Evolutionary conservation across 1,140 invertebrate species (phyloP), one percentile per base, ranked within the genome.

Genomic region (Episyrphus balteatus): DNA sequence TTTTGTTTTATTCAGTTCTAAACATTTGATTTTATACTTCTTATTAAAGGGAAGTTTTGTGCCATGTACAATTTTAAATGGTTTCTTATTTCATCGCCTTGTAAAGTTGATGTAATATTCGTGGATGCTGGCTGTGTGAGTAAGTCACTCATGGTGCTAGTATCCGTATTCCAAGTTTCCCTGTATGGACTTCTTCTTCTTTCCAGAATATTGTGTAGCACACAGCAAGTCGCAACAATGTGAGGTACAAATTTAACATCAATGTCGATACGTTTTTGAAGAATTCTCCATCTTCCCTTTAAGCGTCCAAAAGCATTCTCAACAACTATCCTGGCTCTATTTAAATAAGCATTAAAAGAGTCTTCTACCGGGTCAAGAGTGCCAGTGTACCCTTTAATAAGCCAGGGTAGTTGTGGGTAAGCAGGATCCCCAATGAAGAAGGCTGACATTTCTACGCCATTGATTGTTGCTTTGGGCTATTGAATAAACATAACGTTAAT

Each of bases 231-330:
- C 18, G 47, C 40, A 40, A 55, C 47, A 38, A 58, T 17, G 40
- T 49, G 19, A 42, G 52, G 52, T 19, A 49, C 49, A 53, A 49
- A 57, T 32, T 43, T 43, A 40, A 45, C 46, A 37, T 53, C 15
- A 37, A 56, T 36, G 48, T 57, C 55, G 2, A 51, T 9, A 44
- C 39, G 38, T 46, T 56, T 57, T 31, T 43, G 19, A 21, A 58
- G 36, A 10, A 41, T 37, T 30, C 57, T 49, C 53, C 53, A 55
- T 37, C 55, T 32, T 7, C 42, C 42, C 41, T 57, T 59, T 12
- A 66, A 40, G 40, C 62, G 54, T 21, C 58, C 67, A 60, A 68
- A 69, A 14, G 57, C 62, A 51, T 61, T 64, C 49, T 69, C 66
- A 33, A 65, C 46, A 43, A 55, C 45, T 18, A 62, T 40, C 37